Evolutionary conservation across 2,888 invertebrate species (phyloP), one percentile per base, ranked within the genome.

Genomic region (Mechanitis mazaeus): DNA sequence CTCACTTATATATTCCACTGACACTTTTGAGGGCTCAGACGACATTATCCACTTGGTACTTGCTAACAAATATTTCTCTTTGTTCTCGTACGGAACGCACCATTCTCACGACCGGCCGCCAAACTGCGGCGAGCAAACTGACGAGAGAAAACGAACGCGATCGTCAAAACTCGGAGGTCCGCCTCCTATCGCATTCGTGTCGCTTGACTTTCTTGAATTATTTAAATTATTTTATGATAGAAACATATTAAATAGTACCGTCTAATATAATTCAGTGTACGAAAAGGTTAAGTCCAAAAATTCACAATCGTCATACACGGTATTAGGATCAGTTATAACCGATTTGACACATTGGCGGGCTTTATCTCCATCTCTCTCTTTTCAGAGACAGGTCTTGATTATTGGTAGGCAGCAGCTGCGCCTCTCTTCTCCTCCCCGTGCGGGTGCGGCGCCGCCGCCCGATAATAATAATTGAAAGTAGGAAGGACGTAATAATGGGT

Each of bases 331-430:
- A 3, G 2, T 6, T 3, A 31, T 6, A n/a, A 28, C 6, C 31
- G 50, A 50, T 50, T 50, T 31, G 28, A 3, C 28, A 50, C 31
- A 31, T 59, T 76, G 66, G 64, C 66, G 68, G 65, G 63, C 68
- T 72, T 57, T 83, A 77, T 80, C 76, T 77, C 88, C 71, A 67
- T 89, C 87, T 85, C 87, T 57, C 77, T 89, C 84, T 79, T 50
- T 70, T 70, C 72, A 64, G 71, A 77, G 82, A 85, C 84, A 81
- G 80, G 85, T 89, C 87, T 89, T 88, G 89, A 89, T 90, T 90
- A 90, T 90, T 90, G 90, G 90, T 90, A 90, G 90, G 90, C 87
- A 90, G 90, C 90, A 90, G 90, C 89, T 90, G 90, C 85, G 89
- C 87, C 89, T 89, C 90, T 90, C 89, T 87, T 87, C 89, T 87